Evolutionary conservation across 2,113 vertebrate genomes (phyloP).

Genomic region (Gallinago paraguaiae): DNA sequence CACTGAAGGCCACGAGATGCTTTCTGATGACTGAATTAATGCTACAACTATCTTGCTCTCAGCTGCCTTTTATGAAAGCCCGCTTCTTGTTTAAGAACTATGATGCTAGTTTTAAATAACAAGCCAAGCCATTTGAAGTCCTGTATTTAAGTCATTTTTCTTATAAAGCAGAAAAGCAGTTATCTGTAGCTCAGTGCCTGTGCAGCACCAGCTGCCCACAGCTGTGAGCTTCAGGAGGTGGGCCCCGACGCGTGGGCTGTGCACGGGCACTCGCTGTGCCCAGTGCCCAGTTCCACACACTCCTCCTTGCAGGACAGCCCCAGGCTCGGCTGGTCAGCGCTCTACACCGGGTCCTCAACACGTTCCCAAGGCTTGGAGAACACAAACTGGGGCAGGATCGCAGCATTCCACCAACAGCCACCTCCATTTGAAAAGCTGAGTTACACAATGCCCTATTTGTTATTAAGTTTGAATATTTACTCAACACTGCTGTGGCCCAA

Average conservation of each 20-base stretch:
- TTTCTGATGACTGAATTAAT: not conserved
- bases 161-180: rapidly evolving
- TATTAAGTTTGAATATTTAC: no score
- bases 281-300: not conserved
- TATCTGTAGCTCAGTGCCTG: rapidly evolving
- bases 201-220: not conserved
- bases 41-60: not conserved
- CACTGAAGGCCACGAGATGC: not conserved
- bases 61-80: not conserved
- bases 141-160: rapidly evolving
- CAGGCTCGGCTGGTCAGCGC: not conserved
- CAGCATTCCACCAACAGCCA: rapidly evolving
- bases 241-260: no score
- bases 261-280: not conserved
- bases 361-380: rapidly evolving
- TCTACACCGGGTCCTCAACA: rapidly evolving
- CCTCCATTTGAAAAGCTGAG: not conserved
- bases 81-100: rapidly evolving
- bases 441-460: not conserved
- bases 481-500: not conserved
- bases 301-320: rapidly evolving
- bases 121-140: rapidly evolving
- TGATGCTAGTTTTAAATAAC: not conserved
- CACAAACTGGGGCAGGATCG: not conserved
- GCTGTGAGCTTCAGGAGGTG: not conserved